A percentile compares a stretch with the other conserved stretches of the same genome.
Conservation (phyloP, 2,888 invertebrate species). For the Catocala sponsa region DNA sequence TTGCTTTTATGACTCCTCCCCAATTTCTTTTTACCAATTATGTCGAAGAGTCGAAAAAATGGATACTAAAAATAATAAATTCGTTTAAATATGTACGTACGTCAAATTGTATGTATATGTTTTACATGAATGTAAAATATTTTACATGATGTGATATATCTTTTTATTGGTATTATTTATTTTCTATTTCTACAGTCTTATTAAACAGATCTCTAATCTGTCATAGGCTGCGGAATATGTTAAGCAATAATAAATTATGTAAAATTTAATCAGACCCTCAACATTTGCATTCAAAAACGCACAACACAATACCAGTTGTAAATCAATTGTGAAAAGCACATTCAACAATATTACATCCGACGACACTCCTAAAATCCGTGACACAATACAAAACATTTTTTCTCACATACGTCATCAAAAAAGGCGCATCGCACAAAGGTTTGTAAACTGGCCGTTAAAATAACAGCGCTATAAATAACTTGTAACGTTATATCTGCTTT, state of each 20-base stretch:
- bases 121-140: no score
- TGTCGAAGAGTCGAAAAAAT: no score
- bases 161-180: no score
- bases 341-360: slow-evolving; percentile 13
- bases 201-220: no score
- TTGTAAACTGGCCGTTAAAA: slow-evolving; percentile 40
- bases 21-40: no score
- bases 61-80: no score
- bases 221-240: no score
- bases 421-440: slow-evolving; percentile 19
- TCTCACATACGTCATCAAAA: slow-evolving; percentile 24
- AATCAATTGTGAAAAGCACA: slow-evolving; percentile 14
- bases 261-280: not conserved
- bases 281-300: not conserved
- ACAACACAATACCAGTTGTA: not conserved
- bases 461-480: slow-evolving; percentile 50
- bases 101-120: no score
- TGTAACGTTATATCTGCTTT: slow-evolving; percentile 46
- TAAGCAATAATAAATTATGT: not conserved
- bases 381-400: slow-evolving; percentile 8
- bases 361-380: slow-evolving; percentile 7
- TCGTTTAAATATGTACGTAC: no score
- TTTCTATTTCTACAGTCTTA: no score
- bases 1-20: no score
- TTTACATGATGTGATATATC: no score